Base-by-base conservation (phyloP, 2,888 invertebrate genomes). In the Xiphydria camelus region DNA sequence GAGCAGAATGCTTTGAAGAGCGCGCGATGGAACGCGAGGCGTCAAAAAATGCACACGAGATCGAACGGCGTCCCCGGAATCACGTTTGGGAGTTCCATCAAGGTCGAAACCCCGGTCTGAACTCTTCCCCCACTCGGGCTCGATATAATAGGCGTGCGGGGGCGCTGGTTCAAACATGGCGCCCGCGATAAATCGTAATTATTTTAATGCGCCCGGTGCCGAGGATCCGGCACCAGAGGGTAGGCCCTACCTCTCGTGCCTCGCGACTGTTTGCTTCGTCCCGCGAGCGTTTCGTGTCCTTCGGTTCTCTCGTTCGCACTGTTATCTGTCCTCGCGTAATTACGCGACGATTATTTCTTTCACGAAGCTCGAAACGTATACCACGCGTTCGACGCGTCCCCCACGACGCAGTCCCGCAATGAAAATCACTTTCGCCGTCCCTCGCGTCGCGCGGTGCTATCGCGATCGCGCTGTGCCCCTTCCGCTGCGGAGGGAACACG, bases 291-390 rank as follows among this genome's bases (percentile, higher is more conserved):
- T 36, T 32, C 47, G 47, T 47, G 55, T 62, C 54, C 49, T 59
- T 61, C 65, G 55, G 61, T 61, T 57, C n/a, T 23, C 54, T 51
- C 57, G 61, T 64, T 60, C 57, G 59, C 65, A 66, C 64, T 56
- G 61, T 59, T 66, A 62, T 64, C 61, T 62, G 53, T 61, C n/a
- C n/a, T n/a, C 55, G 55, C 64, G 59, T 63, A 68, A 67, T 68
- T 67, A 61, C 64, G 49, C 49, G 45, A 45, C 53, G 59, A 62
- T 64, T 62, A 61, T 61, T 62, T 46, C 47, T 48, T 49, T 53
- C 51, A 19, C n/a, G n/a, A n/a, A n/a, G n/a, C n/a, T n/a, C n/a
- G n/a, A n/a, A n/a, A n/a, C n/a, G n/a, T n/a, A n/a, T n/a, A n/a
- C n/a, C n/a, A n/a, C n/a, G n/a, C n/a, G n/a, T n/a, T n/a, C n/a